These are phyloP conservation scores for Hippocampus barbouri DNA, from an alignment of 2,113 vertebrate genomes.

Conservation along the genomic window DNA sequence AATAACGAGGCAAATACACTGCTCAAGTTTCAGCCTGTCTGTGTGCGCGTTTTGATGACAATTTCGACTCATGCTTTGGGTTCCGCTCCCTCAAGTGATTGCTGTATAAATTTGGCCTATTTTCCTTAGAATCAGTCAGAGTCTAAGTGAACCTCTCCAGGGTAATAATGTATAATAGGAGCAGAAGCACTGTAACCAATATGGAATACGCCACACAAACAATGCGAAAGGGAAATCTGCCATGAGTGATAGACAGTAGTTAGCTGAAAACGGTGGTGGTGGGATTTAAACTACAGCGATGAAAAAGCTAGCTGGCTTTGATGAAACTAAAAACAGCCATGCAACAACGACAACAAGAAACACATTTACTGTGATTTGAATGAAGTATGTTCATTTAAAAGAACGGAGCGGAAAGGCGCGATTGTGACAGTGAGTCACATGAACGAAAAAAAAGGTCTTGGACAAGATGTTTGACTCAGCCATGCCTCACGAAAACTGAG, in stretches of 20 bases:
- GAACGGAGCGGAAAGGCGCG: background rate
- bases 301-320: background rate
- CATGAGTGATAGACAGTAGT: background rate
- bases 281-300: background rate
- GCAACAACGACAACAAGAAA: background rate
- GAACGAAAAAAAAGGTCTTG: conserved; percentile 2
- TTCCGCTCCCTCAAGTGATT: conserved; percentile 1
- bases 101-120: conserved; percentile 9
- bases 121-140: conserved; percentile 11
- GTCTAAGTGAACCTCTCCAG: conserved; percentile 13
- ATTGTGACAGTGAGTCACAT: background rate
- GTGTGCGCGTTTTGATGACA: conserved; percentile 7
- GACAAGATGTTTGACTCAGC: conserved; percentile 13
- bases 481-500: conserved; percentile 4
- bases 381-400: background rate
- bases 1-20: background rate
- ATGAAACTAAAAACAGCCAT: background rate
- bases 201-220: background rate
- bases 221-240: background rate
- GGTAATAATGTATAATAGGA: conserved; percentile 9
- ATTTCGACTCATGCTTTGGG: conserved; percentile 9
- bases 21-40: background rate
- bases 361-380: background rate
- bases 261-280: background rate
- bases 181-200: background rate